These are phyloP conservation scores for Tragelaphus scriptus DNA, from an alignment of 2,113 vertebrate genomes.

Conservation along the genomic window DNA sequence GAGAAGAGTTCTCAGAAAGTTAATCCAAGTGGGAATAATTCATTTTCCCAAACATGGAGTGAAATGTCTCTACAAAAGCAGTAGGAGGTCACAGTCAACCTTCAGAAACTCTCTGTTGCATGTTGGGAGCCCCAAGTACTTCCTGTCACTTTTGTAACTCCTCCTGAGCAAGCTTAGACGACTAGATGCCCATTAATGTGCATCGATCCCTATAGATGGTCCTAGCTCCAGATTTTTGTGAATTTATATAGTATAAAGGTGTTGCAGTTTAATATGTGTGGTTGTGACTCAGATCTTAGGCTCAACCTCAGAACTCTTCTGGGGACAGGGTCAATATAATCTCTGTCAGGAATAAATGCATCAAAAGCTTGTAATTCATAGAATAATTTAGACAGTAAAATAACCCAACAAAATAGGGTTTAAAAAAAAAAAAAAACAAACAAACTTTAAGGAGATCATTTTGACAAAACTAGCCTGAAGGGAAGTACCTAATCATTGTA, in stretches of 20 bases:
- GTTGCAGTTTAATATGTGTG: background rate
- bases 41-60: background rate
- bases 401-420: background rate
- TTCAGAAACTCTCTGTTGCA: background rate
- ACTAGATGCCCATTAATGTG: rapidly evolving
- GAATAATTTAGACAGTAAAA: background rate
- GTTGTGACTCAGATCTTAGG: background rate
- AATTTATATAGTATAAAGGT: background rate
- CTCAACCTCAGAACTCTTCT: background rate
- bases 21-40: slow-evolving; percentile 44
- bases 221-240: background rate
- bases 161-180: background rate
- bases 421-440: background rate
- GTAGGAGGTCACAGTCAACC: background rate
- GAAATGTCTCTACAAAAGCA: background rate
- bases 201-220: no score
- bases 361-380: background rate
- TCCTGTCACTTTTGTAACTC: background rate
- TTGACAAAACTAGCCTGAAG: background rate
- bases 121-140: background rate
- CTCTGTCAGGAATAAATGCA: background rate
- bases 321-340: background rate
- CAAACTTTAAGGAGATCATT: background rate
- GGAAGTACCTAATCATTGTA: background rate
- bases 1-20: slow-evolving; percentile 37